Evolutionary conservation across 2,797 vertebrate species (phyloP), one percentile per base, ranked within the genome.

Genomic region (Periparus ater): DNA sequence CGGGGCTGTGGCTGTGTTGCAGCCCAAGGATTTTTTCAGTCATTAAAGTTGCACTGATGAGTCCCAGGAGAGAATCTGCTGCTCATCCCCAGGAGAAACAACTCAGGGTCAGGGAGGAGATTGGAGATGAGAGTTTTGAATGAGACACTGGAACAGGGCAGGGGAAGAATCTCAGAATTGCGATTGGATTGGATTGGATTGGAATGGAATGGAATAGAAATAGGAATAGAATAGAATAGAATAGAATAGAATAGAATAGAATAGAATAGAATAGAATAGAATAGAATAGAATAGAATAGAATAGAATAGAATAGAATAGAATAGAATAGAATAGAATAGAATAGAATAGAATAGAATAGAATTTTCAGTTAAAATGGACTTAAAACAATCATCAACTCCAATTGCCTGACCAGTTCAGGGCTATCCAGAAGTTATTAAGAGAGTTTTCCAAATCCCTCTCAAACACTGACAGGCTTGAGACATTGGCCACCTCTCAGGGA

Each of bases 381-480:
- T 62, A 15, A 14, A 65, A 9, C 0, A 1, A 47, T 42, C 13
- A 45, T 21, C 25, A 51, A 3, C 20, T 48, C 22, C 27, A 83
- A 32, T 26, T 36, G 13, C 32, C 25, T 0, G 2, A n/a, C 7
- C 7, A 25, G 0, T 65, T 61, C 58, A 61, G 42, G 21, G 5
- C 20, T 50, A 14, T 14, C 22, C 30, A 45, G 15, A 68, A 66
- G 16, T 19, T n/a, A 25, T 20, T 55, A 48, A 36, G 10, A n/a
- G 9, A 4, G 7, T 62, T 87, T 27, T 40, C 42, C 16, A 76
- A 53, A 53, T 29, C 4, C 8, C 22, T 85, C 9, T n/a, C 15
- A 60, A 55, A 36, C 38, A n/a, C 57, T 51, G 34, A 16, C 11
- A 48, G n/a, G 8, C 18, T 8, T 54, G 40, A n/a, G 42, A 7